Base-by-base conservation (phyloP, 2,888 invertebrate species). In the Biston stratarius region DNA sequence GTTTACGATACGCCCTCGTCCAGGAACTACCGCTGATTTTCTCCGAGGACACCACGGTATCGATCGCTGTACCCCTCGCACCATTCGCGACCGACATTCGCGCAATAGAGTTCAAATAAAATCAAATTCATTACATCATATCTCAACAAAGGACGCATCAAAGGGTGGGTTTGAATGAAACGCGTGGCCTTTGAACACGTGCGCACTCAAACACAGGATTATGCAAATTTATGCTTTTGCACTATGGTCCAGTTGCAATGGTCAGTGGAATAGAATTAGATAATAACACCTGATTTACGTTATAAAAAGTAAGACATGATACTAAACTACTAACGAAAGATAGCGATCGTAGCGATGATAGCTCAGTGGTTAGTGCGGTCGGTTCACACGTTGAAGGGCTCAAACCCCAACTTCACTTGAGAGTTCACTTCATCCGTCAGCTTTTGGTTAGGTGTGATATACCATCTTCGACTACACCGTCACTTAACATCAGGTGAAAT, bases 141-240 rank as follows among this genome's bases (percentile, higher is more conserved):
- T 74, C 69, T 69, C 74, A 69, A 84, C 84, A 85, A 83, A 78
- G 80, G 75, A 55, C 64, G 68, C 73, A 77, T 74, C 76, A 85
- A 84, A 85, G 86, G 86, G 86, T 84, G 83, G 80, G 63, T 76
- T 74, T 80, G 78, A 81, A 81, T 79, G 83, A 74, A 74, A 68
- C 67, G 59, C 85, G 86, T 85, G 86, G 73, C 81, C 71, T 69
- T 67, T 60, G 61, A 72, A 78, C 86, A 84, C 86, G 85, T 84
- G 86, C 75, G 71, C 77, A 74, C 75, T 76, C 79, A 74, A 70
- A 76, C 66, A 72, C 69, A 51, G 80, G 84, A 86, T 87, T 87
- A 87, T 87, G 87, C 83, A 82, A 87, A 87, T 86, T 76, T 79
- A 73, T 76, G 75, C 74, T 73, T 63, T 78, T 70, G 79, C 76